Evolutionary conservation across 2,797 vertebrate species (phyloP), one percentile per base, ranked within the genome.

Genomic region (Dermochelys coriacea): DNA sequence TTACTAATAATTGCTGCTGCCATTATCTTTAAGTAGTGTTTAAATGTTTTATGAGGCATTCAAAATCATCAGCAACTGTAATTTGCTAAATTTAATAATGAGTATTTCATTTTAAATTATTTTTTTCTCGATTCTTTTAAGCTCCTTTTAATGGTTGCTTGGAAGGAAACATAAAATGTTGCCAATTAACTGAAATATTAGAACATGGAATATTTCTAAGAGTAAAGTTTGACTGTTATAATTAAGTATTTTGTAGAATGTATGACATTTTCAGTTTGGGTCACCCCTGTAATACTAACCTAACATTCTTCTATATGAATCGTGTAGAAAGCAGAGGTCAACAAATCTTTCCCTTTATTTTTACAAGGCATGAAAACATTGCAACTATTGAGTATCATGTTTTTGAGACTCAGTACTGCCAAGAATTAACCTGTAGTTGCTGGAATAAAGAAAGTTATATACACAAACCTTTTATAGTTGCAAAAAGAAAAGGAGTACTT

Each of bases 311-410:
- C 82, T 89, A 45, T 71, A 77, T 89, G 83, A 83, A 55, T 88
- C 95, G 96, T 97, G 94, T 86, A 97, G 96, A 97, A 98, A 96
- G 96, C 97, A 98, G 94, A 97, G 97, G 68, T 93, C 94, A 97
- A 95, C 94, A 95, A 94, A 97, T 77, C 88, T 95, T 78, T 82
- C 51, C 71, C 80, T 50, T 85, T 92, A 93, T 90, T 93, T 95
- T 90, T 49, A 88, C 1, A 34, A 87, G 85, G 89, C 93, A 94
- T 31, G 29, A 94, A 96, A 96, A 91, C 52, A 27, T 94, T 94
- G 94, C 91, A 94, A 80, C 85, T 92, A 59, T 51, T 5, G 0
- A 97, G 96, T 93, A 94, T 87, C 89, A 87, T 50, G 34, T 78
- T 90, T 97, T 91, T 91, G 90, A 92, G 68, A 71, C 19, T 90